Base-by-base conservation (phyloP, 2,113 vertebrate species). In the Halichoerus grypus region DNA sequence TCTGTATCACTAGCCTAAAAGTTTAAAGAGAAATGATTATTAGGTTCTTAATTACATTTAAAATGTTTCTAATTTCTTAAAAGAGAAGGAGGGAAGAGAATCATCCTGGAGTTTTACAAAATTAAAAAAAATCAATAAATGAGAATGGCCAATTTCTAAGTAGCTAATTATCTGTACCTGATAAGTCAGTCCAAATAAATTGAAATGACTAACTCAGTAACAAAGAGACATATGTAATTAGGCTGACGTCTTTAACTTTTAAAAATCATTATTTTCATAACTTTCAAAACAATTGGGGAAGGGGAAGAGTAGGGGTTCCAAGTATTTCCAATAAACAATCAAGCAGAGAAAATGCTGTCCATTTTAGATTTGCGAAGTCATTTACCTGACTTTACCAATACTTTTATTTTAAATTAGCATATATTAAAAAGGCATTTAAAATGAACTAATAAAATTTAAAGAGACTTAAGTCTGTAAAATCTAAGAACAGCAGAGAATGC, bases 1-100 rank as follows among this genome's bases (percentile, higher is more conserved):
- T 99, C 99, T 95, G 99, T 98, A 97, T 99, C 99, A 97, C 99
- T 99, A 98, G 99, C 99, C 99, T 99, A 88, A 49, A 98, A 1
- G 18, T 0, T 36, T 94, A 97, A 90, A 65, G 96, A 61, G 98
- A 69, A 84, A 96, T 1, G 0, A 74, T 96, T 76, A 15, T 69
- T 77, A 96, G 92, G 7, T 46, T 88, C 69, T 91, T 81, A 87
- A 84, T 63, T 55, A 76, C 18, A 97, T 80, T 95, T 36, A 81
- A 84, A 95, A 88, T 49, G 42, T 74, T 53, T 76, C 12, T 28
- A 88, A 77, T 9, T 89, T 57, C 76, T 92, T 72, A 55, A 83
- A n/a, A 91, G n/a, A 92, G 49, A 24, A 21, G 4, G 15, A 15
- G 13, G 19, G 6, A 91, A 86, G 16, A 16, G 6, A 91, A 90